A percentile compares a stretch with the other conserved stretches of the same genome.
These are phyloP conservation scores for Leptura quadrifasciata DNA, from an alignment of 2,888 invertebrate species.

Conservation along the genomic window DNA sequence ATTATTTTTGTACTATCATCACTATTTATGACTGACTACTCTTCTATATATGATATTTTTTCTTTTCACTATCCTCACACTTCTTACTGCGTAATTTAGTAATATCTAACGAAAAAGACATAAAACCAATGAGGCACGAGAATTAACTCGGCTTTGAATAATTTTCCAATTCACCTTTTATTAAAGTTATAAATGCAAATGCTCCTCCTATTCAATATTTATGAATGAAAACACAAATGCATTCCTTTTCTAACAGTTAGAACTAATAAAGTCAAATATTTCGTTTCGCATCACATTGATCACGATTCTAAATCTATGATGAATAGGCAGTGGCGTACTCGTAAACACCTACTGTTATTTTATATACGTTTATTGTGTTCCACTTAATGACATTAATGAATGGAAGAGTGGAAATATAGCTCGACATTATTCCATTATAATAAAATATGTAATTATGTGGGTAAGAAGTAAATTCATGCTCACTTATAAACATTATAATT, in stretches of 20 bases:
- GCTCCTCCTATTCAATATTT: slow-evolving; percentile 47
- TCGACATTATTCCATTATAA: slow-evolving; percentile 2
- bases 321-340: slow-evolving; percentile 57
- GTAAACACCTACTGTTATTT: not conserved
- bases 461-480: slow-evolving; percentile 4
- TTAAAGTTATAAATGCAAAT: slow-evolving; percentile 42
- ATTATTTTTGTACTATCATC: too few species aligned
- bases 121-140: not conserved
- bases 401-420: not conserved
- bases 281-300: slow-evolving; percentile 61
- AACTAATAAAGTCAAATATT: slow-evolving; percentile 66
- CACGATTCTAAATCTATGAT: slow-evolving; percentile 59
- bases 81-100: not conserved
- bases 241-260: slow-evolving; percentile 58
- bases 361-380: not conserved
- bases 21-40: too few species aligned
- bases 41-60: too few species aligned
- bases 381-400: not conserved
- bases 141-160: not conserved
- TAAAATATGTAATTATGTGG: not conserved
- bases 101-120: not conserved
- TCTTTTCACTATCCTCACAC: too few species aligned
- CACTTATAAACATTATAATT: slow-evolving; percentile 3
- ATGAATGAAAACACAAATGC: slow-evolving; percentile 53
- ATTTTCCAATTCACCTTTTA: slow-evolving; percentile 30